phyloP scores from a whole-genome alignment of 2,113 vertebrate species.

The Tyto alba region DNA sequence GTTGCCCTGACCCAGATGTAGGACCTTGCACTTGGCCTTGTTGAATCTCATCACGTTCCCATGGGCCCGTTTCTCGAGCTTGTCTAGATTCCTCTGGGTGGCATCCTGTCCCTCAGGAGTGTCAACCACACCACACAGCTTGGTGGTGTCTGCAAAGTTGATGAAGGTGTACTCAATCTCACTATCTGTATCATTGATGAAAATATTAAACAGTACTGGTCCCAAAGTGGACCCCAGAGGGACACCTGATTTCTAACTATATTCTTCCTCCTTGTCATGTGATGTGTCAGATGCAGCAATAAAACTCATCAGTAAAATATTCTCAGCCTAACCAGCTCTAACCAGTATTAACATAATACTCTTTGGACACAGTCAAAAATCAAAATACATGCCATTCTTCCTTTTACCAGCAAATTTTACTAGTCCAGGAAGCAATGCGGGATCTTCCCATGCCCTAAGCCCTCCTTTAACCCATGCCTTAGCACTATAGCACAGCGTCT shows the following conservation, averaged over 20 bases:
- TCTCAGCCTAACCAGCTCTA: neutral
- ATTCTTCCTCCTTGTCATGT: neutral
- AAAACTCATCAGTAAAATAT: neutral
- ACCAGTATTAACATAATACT: neutral
- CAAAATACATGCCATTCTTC: neutral
- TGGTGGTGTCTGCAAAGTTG: no score
- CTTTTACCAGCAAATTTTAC: neutral
- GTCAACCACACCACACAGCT: no score
- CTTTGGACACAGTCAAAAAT: neutral
- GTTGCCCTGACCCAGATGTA: no score
- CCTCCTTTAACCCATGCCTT: neutral
- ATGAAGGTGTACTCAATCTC: neutral
- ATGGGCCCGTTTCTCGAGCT: no score
- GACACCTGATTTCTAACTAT: neutral
- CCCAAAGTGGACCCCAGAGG: neutral
- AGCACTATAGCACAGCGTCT: neutral
- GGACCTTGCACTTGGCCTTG: no score
- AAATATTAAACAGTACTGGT: neutral
- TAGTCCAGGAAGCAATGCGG: neutral
- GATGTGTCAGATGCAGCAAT: neutral
- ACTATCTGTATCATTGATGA: neutral
- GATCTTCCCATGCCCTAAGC: neutral
- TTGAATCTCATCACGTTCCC: no score
- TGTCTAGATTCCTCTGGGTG: neutral
- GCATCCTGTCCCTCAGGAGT: no score